phyloP scores from a whole-genome alignment of 2,888 invertebrate genomes.

The Eupithecia dodoneata region DNA sequence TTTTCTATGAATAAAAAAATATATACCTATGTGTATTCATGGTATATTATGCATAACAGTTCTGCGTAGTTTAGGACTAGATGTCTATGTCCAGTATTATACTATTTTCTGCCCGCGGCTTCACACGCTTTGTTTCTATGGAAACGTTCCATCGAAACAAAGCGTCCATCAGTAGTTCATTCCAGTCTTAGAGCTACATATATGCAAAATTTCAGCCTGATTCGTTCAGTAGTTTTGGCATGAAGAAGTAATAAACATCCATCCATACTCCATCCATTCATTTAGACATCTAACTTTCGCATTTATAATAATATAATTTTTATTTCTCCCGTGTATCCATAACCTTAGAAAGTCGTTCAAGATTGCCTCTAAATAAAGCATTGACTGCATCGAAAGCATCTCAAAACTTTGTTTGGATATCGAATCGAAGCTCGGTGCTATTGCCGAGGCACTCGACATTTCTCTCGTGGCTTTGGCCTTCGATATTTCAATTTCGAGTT shows the following conservation, averaged over 20 bases:
- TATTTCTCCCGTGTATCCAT: neutral
- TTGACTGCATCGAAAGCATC: slow-evolving; percentile 44
- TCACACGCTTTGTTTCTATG: no score
- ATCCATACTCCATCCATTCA: no score
- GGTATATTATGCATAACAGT: no score
- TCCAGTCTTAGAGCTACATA: no score
- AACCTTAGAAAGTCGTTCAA: slow-evolving; percentile 13
- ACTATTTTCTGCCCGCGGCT: neutral
- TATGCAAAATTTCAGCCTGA: no score
- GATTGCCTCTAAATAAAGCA: slow-evolving; percentile 43
- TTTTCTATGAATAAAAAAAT: no score
- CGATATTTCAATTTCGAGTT: slow-evolving; percentile 4
- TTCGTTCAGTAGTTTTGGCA: no score
- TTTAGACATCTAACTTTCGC: no score
- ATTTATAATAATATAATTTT: neutral
- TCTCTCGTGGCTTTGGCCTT: neutral
- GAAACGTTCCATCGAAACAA: no score
- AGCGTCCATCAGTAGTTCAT: no score
- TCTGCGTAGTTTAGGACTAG: neutral
- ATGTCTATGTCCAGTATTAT: neutral
- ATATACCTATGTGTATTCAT: no score
- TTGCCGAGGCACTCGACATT: slow-evolving; percentile 33
- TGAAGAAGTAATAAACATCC: no score
- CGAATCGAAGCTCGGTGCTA: slow-evolving; percentile 41
- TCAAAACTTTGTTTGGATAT: slow-evolving; percentile 38